Percentiles rank a stretch among this genome's conserved stretches.
Conservation (phyloP, 2,113 vertebrate genomes). For the Ammodytes dubius region DNA sequence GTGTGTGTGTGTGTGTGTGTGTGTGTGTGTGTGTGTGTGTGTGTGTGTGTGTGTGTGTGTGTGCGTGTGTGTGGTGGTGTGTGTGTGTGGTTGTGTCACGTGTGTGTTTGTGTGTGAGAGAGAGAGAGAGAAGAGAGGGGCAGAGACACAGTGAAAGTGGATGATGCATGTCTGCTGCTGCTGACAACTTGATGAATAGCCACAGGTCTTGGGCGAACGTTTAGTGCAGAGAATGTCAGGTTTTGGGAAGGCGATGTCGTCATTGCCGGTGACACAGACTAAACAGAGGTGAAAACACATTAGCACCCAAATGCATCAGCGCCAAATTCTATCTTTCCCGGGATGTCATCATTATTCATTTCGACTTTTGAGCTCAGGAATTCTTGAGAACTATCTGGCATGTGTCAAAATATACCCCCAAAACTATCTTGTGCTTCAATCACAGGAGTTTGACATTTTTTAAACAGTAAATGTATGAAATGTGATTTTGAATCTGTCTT, state of each 20-base stretch:
- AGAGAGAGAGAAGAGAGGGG: neutral
- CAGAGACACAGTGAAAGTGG: slow-evolving; percentile 25
- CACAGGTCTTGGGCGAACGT: slow-evolving; percentile 52
- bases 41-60: neutral
- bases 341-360: slow-evolving; percentile 47
- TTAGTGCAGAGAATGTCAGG: slow-evolving; percentile 56
- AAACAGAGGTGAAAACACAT: slow-evolving; percentile 36
- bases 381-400: neutral
- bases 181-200: slow-evolving; percentile 73
- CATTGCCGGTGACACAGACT: slow-evolving; percentile 39
- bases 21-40: slow-evolving; percentile 12
- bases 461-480: neutral
- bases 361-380: slow-evolving; percentile 18
- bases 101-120: neutral
- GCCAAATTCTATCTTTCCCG: slow-evolving; percentile 6
- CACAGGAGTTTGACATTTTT: neutral
- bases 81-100: neutral
- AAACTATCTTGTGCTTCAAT: neutral
- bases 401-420: slow-evolving; percentile 30
- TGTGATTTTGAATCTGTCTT: slow-evolving; percentile 5
- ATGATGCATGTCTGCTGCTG: slow-evolving; percentile 64
- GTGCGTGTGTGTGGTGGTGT: neutral
- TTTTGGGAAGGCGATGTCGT: slow-evolving; percentile 44
- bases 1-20: slow-evolving; percentile 10
- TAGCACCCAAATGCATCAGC: slow-evolving; percentile 27